phyloP scores from a whole-genome alignment of 2,888 invertebrate genomes.

The Heteromurus nitidus region DNA sequence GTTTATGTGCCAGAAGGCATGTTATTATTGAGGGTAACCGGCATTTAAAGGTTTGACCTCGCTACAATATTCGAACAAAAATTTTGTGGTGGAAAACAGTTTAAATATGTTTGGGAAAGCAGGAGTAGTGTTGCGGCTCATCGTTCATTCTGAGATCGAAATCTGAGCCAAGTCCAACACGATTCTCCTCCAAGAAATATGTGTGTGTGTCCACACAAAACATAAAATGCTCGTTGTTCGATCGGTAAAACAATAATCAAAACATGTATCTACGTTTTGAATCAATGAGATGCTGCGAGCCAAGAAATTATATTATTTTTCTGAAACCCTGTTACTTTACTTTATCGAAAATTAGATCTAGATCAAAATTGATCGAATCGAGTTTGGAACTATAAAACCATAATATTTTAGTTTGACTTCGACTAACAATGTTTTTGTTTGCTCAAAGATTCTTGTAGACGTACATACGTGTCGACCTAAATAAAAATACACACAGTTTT shows the following conservation, averaged over 20 bases:
- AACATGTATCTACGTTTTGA: slow-evolving; percentile 2
- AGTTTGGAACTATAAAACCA: too few relatives aligned
- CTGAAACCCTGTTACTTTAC: slow-evolving; percentile 29
- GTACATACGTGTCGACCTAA: slow-evolving; percentile 50
- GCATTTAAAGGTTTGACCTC: not conserved
- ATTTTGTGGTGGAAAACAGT: slow-evolving; percentile 3
- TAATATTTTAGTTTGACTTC: slow-evolving; percentile 17
- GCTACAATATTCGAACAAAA: not conserved
- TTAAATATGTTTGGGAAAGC: slow-evolving; percentile 14
- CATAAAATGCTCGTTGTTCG: slow-evolving; percentile 1
- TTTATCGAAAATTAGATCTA: slow-evolving; percentile 51
- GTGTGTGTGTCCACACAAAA: too few relatives aligned
- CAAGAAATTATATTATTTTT: slow-evolving; percentile 14
- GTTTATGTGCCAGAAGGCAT: slow-evolving; percentile 2
- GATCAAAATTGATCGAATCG: slow-evolving; percentile 37
- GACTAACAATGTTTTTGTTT: slow-evolving; percentile 7
- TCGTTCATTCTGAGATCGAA: slow-evolving; percentile 6
- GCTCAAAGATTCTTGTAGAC: slow-evolving; percentile 18
- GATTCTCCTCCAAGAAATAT: slow-evolving; percentile 22
- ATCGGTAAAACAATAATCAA: not conserved
- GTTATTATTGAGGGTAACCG: not conserved
- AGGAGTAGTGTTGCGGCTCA: too few relatives aligned
- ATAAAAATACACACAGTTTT: slow-evolving; percentile 22
- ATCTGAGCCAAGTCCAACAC: slow-evolving; percentile 41
- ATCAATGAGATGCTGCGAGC: slow-evolving; percentile 45